These are phyloP conservation scores for Dolichallabes microphthalmus DNA, from an alignment of 2,113 vertebrate species.

Conservation along the genomic window DNA sequence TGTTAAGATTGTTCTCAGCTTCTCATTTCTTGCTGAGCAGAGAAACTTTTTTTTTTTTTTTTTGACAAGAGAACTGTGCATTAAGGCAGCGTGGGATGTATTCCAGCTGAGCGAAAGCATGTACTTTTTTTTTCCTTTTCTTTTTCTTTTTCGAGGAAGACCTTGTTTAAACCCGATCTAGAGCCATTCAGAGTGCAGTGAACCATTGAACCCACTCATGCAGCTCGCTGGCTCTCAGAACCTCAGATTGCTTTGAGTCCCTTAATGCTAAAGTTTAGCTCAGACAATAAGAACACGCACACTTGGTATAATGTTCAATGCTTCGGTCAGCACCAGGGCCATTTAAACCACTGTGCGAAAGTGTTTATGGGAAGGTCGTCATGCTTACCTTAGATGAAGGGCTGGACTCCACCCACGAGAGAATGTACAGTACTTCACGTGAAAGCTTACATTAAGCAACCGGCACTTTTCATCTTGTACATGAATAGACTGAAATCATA, in stretches of 20 bases:
- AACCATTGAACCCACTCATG: constrained; percentile 34
- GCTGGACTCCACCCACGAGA: not conserved
- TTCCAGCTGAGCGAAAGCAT: not conserved
- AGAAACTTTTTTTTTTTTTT: not conserved
- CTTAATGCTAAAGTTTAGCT: constrained; percentile 10
- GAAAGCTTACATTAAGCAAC: not conserved
- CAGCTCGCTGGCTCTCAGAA: not conserved
- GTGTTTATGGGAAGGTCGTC: not conserved
- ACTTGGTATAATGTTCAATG: not conserved
- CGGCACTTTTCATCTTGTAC: not conserved
- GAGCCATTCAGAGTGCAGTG: constrained; percentile 17
- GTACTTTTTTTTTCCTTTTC: not conserved
- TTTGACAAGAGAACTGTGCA: not conserved
- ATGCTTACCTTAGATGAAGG: not conserved
- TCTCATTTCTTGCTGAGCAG: not conserved
- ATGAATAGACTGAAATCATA: not conserved
- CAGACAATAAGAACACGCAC: constrained; percentile 25
- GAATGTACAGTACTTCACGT: not conserved
- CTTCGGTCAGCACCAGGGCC: constrained; percentile 7
- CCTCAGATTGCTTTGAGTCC: constrained; percentile 16
- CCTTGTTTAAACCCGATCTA: constrained; percentile 12
- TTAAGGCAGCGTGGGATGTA: constrained; percentile 2
- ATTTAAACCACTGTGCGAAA: not conserved
- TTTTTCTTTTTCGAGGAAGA: not conserved
- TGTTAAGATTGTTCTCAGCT: not conserved